These are phyloP conservation scores for Gastrophysa polygoni DNA, from an alignment of 2,888 invertebrate species.

Conservation along the genomic window DNA sequence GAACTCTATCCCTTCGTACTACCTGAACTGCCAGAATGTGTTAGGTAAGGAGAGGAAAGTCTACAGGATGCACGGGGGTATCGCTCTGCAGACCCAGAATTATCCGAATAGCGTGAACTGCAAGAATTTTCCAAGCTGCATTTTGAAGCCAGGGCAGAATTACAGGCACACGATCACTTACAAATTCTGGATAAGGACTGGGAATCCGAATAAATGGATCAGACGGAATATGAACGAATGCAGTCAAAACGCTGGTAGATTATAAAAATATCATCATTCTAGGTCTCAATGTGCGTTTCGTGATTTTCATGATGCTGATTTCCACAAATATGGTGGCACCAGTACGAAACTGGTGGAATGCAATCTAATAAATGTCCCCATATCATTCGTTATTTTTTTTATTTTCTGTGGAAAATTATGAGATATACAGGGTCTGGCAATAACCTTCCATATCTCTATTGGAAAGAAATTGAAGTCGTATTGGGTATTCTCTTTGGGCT, in stretches of 20 bases:
- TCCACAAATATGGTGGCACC: too few relatives aligned
- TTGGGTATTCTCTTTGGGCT: too few relatives aligned
- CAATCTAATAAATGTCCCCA: too few relatives aligned
- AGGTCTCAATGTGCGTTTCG: too few relatives aligned
- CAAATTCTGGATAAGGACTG: constrained; percentile 67
- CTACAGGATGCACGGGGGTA: constrained; percentile 70
- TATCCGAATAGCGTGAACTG: constrained; percentile 87
- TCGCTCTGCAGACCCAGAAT: constrained; percentile 89
- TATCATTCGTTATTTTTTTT: too few relatives aligned
- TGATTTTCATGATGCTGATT: too few relatives aligned
- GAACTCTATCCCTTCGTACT: constrained; percentile 36
- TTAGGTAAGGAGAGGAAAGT: constrained; percentile 69
- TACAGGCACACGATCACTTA: constrained; percentile 76
- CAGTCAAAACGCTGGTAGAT: not conserved
- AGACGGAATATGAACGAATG: constrained; percentile 41
- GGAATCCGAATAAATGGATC: constrained; percentile 47
- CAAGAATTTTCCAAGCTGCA: constrained; percentile 73
- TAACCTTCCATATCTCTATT: too few relatives aligned
- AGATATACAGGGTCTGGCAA: too few relatives aligned
- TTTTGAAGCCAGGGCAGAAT: constrained; percentile 72
- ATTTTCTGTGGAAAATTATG: too few relatives aligned
- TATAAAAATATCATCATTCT: not conserved
- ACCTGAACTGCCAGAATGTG: constrained; percentile 37
- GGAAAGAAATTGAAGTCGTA: too few relatives aligned
- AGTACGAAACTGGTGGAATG: too few relatives aligned